Evolutionary conservation across 1,140 invertebrate genomes (phyloP), one percentile per base, ranked within the genome.

Genomic region (Penaeus indicus): DNA sequence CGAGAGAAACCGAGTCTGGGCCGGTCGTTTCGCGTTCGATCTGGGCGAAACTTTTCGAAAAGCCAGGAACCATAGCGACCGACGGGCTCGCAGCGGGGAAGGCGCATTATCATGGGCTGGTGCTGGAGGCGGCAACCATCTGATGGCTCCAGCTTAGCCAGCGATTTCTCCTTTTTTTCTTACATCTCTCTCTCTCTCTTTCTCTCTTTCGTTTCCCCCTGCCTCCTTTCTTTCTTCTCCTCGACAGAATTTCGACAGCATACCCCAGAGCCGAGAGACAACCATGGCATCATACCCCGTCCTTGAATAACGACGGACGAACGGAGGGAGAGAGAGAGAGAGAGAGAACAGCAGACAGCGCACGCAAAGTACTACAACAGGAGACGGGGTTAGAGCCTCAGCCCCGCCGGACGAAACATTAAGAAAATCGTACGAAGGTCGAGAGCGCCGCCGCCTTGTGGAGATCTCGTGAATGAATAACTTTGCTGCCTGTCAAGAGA

Each of bases 61-160:
- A 7, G 27, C 27, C 67, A 22, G 18, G 84, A 78, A 85, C 42
- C 13, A 8, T 7, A 78, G 84, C 63, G 84, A 83, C 25, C 11
- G 21, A n/a, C 22, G 54, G 54, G 38, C 47, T 13, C 72, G 69
- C 67, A 77, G 67, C 42, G 32, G 42, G 84, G 67, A 77, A 60
- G 69, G 84, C 54, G 67, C 84, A 85, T 85, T 85, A 85, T 85
- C 84, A 85, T 85, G 84, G 72, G 25, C 21, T 62, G 60, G 69
- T 78, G 84, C 72, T 78, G 69, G 84, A 78, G 84, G 84, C 84
- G 60, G 84, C 72, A 19, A n/a, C 42, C 84, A 85, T 61, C 84
- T 85, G 72, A 78, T 85, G 72, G n/a, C 61, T 78, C 84, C 25
- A 79, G 18, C 42, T 27, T 38, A 85, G 32, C 25, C 54, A 84